Percentiles rank a stretch among this genome's conserved stretches.
These are phyloP conservation scores for Ia io DNA, from an alignment of 2,113 vertebrate genomes.

Conservation along the genomic window DNA sequence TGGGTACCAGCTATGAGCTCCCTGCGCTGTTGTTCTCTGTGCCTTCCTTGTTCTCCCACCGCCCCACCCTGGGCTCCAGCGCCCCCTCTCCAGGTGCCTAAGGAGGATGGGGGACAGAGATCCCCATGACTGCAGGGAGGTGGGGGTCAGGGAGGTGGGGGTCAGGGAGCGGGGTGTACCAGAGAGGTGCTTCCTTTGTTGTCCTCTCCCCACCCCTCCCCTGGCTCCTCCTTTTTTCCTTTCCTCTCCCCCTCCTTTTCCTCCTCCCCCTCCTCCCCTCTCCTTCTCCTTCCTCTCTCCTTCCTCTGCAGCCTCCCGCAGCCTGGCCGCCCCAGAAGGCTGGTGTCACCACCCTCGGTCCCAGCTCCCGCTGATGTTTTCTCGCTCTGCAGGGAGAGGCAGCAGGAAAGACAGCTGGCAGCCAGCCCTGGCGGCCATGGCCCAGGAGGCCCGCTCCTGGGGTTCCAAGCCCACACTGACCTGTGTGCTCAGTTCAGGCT, in stretches of 20 bases:
- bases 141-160: not conserved
- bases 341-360: not conserved
- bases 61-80: not conserved
- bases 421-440: not conserved
- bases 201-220: not conserved
- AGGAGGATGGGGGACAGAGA: not conserved
- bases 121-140: not conserved
- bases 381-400: not conserved
- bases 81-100: not conserved
- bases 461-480: not conserved
- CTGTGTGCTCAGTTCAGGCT: not conserved
- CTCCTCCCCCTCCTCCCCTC: not conserved
- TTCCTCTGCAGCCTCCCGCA: fast-evolving
- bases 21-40: not conserved
- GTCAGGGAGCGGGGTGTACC: not conserved
- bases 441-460: not conserved
- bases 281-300: no score
- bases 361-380: not conserved
- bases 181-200: fast-evolving
- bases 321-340: not conserved
- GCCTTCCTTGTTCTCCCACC: no score
- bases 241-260: not conserved
- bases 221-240: not conserved
- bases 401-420: not conserved
- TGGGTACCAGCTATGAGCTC: not conserved